phyloP scores from a whole-genome alignment of 2,113 vertebrate genomes.

The Spermophilus dauricus region DNA sequence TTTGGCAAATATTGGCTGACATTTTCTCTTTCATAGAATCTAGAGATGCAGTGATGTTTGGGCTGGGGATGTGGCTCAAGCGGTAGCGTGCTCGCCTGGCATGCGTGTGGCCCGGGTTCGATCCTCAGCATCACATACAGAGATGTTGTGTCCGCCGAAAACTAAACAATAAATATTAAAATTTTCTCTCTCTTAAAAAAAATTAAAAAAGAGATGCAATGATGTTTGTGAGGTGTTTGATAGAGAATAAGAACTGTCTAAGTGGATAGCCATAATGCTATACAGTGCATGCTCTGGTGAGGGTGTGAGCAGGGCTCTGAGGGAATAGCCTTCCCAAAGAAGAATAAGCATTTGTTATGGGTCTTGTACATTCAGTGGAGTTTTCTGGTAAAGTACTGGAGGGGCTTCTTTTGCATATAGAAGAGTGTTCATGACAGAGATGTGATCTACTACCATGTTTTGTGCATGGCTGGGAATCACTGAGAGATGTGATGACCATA shows the following conservation, averaged over 20 bases:
- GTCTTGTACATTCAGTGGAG: neutral
- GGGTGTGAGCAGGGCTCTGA: neutral
- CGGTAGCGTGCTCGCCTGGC: no score
- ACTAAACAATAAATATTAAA: no score
- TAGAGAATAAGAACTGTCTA: neutral
- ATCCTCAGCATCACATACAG: no score
- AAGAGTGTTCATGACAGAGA: no score
- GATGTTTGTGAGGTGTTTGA: neutral
- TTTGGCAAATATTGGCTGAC: neutral
- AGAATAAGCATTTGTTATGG: neutral
- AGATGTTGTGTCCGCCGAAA: no score
- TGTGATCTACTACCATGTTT: rapidly evolving
- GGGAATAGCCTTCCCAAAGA: neutral
- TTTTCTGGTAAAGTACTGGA: neutral
- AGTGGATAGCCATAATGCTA: neutral
- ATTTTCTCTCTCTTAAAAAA: no score
- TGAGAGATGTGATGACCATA: neutral
- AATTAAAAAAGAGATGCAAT: neutral
- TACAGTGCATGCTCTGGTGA: neutral
- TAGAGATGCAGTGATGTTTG: neutral
- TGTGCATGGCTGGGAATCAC: neutral
- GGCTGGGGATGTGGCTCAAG: no score
- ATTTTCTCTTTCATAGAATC: neutral
- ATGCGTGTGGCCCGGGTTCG: no score
- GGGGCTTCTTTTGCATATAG: neutral